Evolutionary conservation across 2,888 invertebrate species (phyloP), one percentile per base, ranked within the genome.

Genomic region (Celastrina argiolus): DNA sequence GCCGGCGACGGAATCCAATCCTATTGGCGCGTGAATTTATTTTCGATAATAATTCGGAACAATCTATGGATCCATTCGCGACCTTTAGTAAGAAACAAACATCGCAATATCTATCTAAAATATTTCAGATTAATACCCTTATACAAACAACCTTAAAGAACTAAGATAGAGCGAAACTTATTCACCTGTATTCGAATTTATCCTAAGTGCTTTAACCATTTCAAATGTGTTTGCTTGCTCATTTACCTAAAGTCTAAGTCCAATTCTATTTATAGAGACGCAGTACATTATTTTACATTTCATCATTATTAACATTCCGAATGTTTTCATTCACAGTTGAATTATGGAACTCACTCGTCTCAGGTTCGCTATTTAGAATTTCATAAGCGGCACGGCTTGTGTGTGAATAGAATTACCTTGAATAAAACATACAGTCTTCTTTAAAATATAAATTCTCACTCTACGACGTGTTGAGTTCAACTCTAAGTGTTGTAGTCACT

Each of bases 391-490:
- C 28, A 16, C 28, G 58, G n/a, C 58, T 58, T 31, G 31, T 31
- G 58, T 58, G 31, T 58, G 31, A 58, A 58, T 31, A 58, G n/a
- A 31, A 31, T 31, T 58, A 58, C 58, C 31, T 58, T 58, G 31
- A 58, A 58, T 58, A 58, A 58, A 58, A 28, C 58, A 58, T 58
- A 22, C 51, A 26, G 51, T 51, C 51, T 22, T 51, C 51, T 51
- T 51, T 22, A 51, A 51, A 51, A 51, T 51, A 51, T 51, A 51
- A 51, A 51, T 51, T 22, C 22, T 51, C 10, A 26, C 12, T 51
- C 22, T 51, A 22, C 51, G 14, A 51, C 51, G 51, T 51, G 51
- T 14, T 26, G 26, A 51, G 51, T 51, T 51, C 6, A 51, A 14
- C 22, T 26, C 26, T 5, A 4, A 22, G 22, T 51, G 12, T 26